Base-by-base conservation (phyloP, 2,888 invertebrate genomes). In the Spialia ferax region DNA sequence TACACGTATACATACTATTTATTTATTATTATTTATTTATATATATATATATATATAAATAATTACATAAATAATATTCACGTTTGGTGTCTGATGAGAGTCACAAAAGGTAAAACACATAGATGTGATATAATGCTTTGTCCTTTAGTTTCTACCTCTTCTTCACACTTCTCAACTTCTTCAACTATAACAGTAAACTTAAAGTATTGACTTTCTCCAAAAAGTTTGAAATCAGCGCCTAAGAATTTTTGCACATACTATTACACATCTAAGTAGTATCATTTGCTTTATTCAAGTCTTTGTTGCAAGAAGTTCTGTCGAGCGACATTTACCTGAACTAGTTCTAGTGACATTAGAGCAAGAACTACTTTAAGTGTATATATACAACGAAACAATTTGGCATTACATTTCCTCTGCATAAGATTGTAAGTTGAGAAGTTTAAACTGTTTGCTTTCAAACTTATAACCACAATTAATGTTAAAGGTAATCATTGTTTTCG, bases 331-430 rank as follows among this genome's bases (percentile, higher is more conserved):
- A 22, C 50, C 11, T 50, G 23, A 50, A 50, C 23, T 23, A 13
- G 23, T 23, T 22, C 23, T 23, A 20, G n/a, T 13, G 23, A 52
- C 20, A 52, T 52, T 18, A 11, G 15, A 55, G 23, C 55, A 15
- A 55, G 18, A 45, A 45, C 18, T 45, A 45, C 45, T 45, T 45
- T 45, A 45, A 45, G 45, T 18, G 45, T 18, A n/a, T 45, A 18
- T 45, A 10, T 45, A 18, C 42, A 15, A 42, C n/a, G n/a, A 42
- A n/a, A 15, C 42, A 42, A 42, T 42, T 42, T 42, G 18, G 45
- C 45, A n/a, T 22, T 13, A 52, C 50, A 52, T 23, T 52, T 45
- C 23, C 50, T 22, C 7, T 52, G 23, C 50, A 52, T 52, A 23
- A 23, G 13, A 52, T 20, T 23, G 23, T 22, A 23, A 45, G 10